Evolutionary conservation across 2,888 invertebrate species (phyloP).

Genomic region (Zaprionus lineosus): DNA sequence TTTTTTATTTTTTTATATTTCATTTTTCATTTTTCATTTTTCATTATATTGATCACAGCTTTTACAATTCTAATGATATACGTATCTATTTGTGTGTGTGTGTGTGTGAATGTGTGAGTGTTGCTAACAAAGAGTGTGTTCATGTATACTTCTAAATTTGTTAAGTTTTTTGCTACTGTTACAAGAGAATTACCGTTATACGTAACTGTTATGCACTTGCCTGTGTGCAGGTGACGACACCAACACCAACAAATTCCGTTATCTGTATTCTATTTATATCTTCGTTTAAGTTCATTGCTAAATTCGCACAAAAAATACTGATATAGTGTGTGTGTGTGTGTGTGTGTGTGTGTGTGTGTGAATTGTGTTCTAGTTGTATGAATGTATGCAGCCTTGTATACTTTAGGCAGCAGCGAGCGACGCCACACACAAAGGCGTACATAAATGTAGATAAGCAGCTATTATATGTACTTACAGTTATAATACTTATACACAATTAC

Average conservation of each 20-base stretch:
- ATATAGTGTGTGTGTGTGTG: conserved; percentile 6
- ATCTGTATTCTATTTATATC: background rate
- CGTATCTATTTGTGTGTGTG: conserved; percentile 30
- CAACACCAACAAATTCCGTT: too few species aligned
- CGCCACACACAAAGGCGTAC: too few species aligned
- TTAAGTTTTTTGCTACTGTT: too few species aligned
- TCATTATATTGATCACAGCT: conserved; percentile 67
- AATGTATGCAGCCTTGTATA: background rate
- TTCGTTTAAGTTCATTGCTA: conserved; percentile 12
- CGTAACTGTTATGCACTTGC: too few species aligned
- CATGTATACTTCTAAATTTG: conserved; percentile 8
- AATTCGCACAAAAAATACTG: conserved; percentile 63
- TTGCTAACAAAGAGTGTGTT: conserved; percentile 14
- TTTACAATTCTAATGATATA: conserved; percentile 77
- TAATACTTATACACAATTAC: conserved; percentile 40
- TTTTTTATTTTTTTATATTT: conserved; percentile 6
- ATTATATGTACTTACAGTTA: conserved; percentile 35
- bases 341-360: conserved; percentile 14
- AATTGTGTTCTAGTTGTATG: conserved; percentile 9
- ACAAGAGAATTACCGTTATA: too few species aligned
- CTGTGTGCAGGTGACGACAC: too few species aligned
- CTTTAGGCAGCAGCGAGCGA: too few species aligned
- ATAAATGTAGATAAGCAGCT: conserved; percentile 5
- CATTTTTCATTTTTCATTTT: conserved; percentile 16
- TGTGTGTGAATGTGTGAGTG: conserved; percentile 16